A percentile compares a stretch with the other conserved stretches of the same genome.
Conservation (phyloP, 2,888 invertebrate genomes). For the Chymomyza procnemis region DNA sequence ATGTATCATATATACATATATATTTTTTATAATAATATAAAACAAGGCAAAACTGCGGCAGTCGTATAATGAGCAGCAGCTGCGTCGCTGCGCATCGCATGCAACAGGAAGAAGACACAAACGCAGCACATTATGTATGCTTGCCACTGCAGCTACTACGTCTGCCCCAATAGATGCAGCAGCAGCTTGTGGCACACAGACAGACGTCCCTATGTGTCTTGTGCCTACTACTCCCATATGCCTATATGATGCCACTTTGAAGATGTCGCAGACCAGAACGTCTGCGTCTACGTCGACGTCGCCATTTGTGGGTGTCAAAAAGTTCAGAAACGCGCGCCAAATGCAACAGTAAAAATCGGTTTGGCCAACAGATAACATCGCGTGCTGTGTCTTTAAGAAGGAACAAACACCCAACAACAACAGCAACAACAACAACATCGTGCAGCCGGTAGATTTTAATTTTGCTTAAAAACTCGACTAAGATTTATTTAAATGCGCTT, state of each 20-base stretch:
- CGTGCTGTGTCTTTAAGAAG: conserved; percentile 1
- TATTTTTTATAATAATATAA: conserved; percentile 19
- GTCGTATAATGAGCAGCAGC: conserved; percentile 63
- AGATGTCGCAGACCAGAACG: conserved; percentile 12
- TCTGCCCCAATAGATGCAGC: not conserved
- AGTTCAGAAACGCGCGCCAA: conserved; percentile 60
- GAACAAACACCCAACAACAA: no score
- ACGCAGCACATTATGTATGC: conserved; percentile 3
- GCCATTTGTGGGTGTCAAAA: conserved; percentile 75
- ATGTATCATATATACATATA: no score
- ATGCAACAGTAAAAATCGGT: conserved; percentile 71
- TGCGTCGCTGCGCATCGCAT: conserved; percentile 34
- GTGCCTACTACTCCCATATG: no score
- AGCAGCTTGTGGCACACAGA: not conserved
- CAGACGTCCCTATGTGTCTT: not conserved
- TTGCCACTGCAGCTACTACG: no score
- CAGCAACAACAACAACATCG: conserved; percentile 2
- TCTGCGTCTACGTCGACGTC: not conserved
- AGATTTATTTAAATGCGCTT: conserved; percentile 63
- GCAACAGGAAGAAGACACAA: conserved; percentile 59
- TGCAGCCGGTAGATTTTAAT: not conserved
- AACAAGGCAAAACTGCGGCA: conserved; percentile 21
- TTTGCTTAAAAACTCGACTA: conserved; percentile 2
- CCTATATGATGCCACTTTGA: not conserved
- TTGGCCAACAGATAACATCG: conserved; percentile 73